A percentile compares a stretch with the other conserved stretches of the same genome.
These are phyloP conservation scores for Helobdella robusta DNA, from an alignment of 2,888 invertebrate genomes.

Conservation along the genomic window DNA sequence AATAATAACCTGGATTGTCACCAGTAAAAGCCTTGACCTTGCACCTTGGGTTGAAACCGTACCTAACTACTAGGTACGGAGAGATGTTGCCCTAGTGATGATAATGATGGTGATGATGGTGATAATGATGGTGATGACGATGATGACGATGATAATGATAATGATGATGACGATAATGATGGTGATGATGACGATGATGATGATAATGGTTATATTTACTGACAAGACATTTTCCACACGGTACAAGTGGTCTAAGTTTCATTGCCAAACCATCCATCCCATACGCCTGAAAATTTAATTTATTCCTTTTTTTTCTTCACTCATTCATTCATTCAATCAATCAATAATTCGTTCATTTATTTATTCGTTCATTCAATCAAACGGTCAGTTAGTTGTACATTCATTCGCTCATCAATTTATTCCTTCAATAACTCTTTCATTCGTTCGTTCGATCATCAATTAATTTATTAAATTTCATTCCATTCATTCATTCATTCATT, in stretches of 20 bases:
- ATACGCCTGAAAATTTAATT: too few species aligned
- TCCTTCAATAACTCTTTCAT: too few species aligned
- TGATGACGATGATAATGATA: constrained; percentile 27
- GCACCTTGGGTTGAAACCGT: constrained; percentile 72
- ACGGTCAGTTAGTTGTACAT: too few species aligned
- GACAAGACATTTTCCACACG: neutral
- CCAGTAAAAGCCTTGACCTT: constrained; percentile 81
- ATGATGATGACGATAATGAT: constrained; percentile 26
- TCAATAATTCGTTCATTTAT: too few species aligned
- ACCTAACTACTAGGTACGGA: constrained; percentile 68
- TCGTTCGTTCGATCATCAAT: too few species aligned
- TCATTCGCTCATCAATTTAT: too few species aligned
- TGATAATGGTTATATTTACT: neutral
- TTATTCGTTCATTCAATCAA: too few species aligned
- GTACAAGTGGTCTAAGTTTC: neutral
- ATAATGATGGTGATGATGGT: constrained; percentile 25
- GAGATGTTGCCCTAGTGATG: neutral
- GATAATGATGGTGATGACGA: constrained; percentile 24
- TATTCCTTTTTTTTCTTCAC: too few species aligned
- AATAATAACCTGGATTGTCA: constrained; percentile 64
- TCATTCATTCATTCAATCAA: too few species aligned
- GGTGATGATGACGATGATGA: constrained; percentile 24
- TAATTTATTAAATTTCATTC: too few species aligned
- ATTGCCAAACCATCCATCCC: neutral
- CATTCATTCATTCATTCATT: too few species aligned